These are phyloP conservation scores for Batillaria attramentaria DNA, from an alignment of 1,140 invertebrate genomes.

Conservation along the genomic window DNA sequence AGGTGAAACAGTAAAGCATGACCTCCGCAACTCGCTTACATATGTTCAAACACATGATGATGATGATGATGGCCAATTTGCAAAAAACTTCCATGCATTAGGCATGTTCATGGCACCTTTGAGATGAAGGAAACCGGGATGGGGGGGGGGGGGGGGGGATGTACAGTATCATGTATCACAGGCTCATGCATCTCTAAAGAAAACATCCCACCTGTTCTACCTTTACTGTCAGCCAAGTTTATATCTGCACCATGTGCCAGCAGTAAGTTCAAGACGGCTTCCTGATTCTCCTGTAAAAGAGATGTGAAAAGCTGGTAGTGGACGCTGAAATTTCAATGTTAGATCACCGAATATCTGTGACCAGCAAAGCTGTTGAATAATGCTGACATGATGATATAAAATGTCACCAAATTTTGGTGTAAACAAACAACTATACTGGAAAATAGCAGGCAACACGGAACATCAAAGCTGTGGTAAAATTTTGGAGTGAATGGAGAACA, in stretches of 20 bases:
- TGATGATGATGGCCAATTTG: too few species aligned
- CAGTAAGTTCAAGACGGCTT: slow-evolving; percentile 30
- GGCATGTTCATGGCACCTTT: too few species aligned
- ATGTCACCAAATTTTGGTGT: neutral
- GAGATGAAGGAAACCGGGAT: too few species aligned
- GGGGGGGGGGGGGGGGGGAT: too few species aligned
- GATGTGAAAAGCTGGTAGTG: neutral
- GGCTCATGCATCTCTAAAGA: too few species aligned
- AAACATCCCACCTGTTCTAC: slow-evolving; percentile 52
- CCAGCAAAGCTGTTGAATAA: neutral
- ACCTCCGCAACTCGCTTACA: too few species aligned
- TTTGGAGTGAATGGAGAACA: neutral
- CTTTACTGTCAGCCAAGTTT: slow-evolving; percentile 39
- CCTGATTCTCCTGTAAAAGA: slow-evolving; percentile 48
- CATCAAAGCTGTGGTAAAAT: neutral
- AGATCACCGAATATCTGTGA: neutral
- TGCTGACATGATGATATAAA: neutral
- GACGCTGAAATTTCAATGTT: neutral
- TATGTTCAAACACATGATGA: too few species aligned
- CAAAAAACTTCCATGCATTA: too few species aligned
- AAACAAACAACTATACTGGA: neutral
- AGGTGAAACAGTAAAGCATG: too few species aligned
- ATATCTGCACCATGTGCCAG: slow-evolving; percentile 39
- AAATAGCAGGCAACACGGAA: neutral
- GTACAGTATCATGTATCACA: too few species aligned